Evolutionary conservation across 2,888 invertebrate species (phyloP).

Genomic region (Crepidodera aurea): DNA sequence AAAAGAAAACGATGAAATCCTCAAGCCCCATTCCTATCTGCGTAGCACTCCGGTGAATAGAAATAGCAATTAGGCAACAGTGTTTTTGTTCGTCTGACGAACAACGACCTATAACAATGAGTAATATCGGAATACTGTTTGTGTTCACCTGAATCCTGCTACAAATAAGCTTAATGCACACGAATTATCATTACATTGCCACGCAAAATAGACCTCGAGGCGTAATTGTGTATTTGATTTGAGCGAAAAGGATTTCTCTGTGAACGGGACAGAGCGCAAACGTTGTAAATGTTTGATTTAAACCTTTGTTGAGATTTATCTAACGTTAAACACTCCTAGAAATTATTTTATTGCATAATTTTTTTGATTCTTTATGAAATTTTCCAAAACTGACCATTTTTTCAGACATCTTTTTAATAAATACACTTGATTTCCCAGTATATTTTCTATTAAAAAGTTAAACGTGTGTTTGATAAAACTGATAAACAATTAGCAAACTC

Average conservation of each 20-base stretch:
- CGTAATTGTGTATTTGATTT: constrained; percentile 1
- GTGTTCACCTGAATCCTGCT: constrained; percentile 15
- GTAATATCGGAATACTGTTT: constrained; percentile 9
- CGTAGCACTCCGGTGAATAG: neutral
- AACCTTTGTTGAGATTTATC: neutral
- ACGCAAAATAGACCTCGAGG: constrained; percentile 13
- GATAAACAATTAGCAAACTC: too few relatives aligned
- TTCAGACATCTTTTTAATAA: too few relatives aligned
- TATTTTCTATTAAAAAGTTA: too few relatives aligned
- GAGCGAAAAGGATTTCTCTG: neutral
- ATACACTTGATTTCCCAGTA: too few relatives aligned
- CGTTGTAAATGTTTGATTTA: neutral
- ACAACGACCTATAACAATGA: neutral
- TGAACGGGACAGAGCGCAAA: neutral
- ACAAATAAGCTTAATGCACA: constrained; percentile 16
- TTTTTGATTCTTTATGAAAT: too few relatives aligned
- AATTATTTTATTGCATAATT: too few relatives aligned
- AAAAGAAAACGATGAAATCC: too few relatives aligned
- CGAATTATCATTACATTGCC: constrained; percentile 20
- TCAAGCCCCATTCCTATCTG: too few relatives aligned
- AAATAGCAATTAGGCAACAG: neutral
- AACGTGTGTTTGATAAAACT: too few relatives aligned
- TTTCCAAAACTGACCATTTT: too few relatives aligned
- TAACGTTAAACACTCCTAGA: too few relatives aligned
- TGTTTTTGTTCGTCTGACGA: constrained; percentile 5